phyloP scores from a whole-genome alignment of 2,113 vertebrate species.

The Hemichromis elongatus region DNA sequence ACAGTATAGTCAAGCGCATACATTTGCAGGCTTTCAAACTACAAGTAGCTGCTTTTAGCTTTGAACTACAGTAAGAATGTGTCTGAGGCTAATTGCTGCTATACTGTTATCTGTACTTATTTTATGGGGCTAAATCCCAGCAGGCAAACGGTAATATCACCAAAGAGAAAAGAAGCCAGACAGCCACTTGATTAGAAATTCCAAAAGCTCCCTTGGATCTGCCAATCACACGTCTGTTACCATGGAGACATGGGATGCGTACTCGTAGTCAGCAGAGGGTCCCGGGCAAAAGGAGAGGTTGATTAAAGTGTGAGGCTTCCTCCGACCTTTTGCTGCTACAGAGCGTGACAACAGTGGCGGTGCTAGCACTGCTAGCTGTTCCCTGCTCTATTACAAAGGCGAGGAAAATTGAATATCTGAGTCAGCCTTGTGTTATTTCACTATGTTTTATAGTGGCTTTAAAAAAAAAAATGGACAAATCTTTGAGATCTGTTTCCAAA shows the following conservation, averaged over 20 bases:
- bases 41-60: background rate
- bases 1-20: background rate
- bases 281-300: conserved; percentile 12
- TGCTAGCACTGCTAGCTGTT: background rate
- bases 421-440: background rate
- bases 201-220: conserved; percentile 49
- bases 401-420: background rate
- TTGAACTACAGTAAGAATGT: conserved; percentile 16
- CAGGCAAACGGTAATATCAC: conserved; percentile 41
- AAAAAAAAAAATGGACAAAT: background rate
- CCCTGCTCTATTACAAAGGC: background rate
- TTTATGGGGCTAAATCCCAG: conserved; percentile 26
- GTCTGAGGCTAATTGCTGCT: conserved; percentile 40
- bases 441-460: background rate
- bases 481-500: background rate
- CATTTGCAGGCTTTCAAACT: background rate
- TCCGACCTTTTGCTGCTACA: conserved; percentile 9
- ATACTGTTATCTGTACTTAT: conserved; percentile 22
- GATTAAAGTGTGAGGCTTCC: conserved; percentile 31
- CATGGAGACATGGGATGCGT: conserved; percentile 31
- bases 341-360: background rate
- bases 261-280: background rate
- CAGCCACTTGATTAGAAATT: conserved; percentile 61
- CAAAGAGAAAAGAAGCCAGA: conserved; percentile 39
- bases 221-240: conserved; percentile 52